Evolutionary conservation across 2,797 vertebrate genomes (phyloP), one percentile per base, ranked within the genome.

Genomic region (Lerista edwardsae): DNA sequence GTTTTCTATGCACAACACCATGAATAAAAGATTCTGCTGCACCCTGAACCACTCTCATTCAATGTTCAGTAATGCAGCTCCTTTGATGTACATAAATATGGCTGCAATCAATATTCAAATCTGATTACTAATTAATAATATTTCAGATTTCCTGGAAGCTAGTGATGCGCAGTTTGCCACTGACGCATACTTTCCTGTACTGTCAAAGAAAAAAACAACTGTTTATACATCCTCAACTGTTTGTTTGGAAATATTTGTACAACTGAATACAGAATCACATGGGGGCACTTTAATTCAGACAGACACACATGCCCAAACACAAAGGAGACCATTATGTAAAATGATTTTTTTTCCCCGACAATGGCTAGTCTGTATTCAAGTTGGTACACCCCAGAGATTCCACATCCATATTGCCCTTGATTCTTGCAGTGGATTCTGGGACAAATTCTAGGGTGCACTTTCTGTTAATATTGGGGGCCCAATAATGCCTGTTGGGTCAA

Each of bases 91-190:
- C 4, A 62, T 31, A 69, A 75, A 77, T 29, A 3, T 0, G 44
- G 1, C 14, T 87, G 29, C 64, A 47, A 74, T 75, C 77, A 57
- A 1, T 71, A 82, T 8, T 47, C 0, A 2, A 59, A 0, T 2
- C 76, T 64, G n/a, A 31, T 68, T 75, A 88, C 86, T 75, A 86
- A 69, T 55, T 87, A 84, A 75, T 31, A 41, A 73, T 80, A 31
- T 74, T 88, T 90, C 59, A 61, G 2, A 34, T 2, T 55, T 84
- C 78, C 29, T 77, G 31, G 71, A 47, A 86, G 7, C 12, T 79
- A 57, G 55, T 4, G 31, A 47, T 2, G 2, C 64, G n/a, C 19
- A 15, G 15, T 17, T 55, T 2, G 6, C 19, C 82, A 57, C 59
- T 3, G 36, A 47, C 1, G 2, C 73, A 39, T 25, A 23, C 31